Evolutionary conservation across 2,888 invertebrate species (phyloP).

Genomic region (Dryomyza anilis): DNA sequence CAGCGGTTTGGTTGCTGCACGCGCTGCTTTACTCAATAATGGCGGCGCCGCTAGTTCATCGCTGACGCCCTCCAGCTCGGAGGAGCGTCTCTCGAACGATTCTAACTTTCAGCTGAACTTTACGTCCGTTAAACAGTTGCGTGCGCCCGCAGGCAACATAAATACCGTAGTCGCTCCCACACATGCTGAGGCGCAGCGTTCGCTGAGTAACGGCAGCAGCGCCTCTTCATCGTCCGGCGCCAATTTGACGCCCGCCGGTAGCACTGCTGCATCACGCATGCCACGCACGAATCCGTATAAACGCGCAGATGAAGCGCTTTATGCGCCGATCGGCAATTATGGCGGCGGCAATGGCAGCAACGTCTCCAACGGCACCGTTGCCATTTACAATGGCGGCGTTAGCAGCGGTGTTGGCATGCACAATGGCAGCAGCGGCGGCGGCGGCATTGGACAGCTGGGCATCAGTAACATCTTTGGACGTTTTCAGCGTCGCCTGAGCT

Average conservation of each 20-base stretch:
- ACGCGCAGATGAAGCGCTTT: constrained; percentile 58
- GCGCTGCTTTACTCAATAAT: constrained; percentile 52
- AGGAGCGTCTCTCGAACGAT: constrained; percentile 58
- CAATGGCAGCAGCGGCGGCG: constrained; percentile 23
- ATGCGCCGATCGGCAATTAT: constrained; percentile 40
- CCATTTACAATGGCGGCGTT: constrained; percentile 39
- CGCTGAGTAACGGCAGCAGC: constrained; percentile 63
- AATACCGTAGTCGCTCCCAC: constrained; percentile 32
- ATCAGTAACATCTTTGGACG: constrained; percentile 40
- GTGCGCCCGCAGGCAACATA: constrained; percentile 36
- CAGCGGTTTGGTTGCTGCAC: constrained; percentile 51
- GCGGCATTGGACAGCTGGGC: constrained; percentile 24
- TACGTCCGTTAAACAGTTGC: constrained; percentile 36
- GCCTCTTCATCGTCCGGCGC: constrained; percentile 60
- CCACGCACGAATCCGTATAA: constrained; percentile 67
- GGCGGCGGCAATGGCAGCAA: constrained; percentile 35
- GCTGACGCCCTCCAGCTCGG: constrained; percentile 60
- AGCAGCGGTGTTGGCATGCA: background rate
- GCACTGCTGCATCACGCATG: constrained; percentile 57
- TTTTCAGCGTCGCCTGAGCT: constrained; percentile 67
- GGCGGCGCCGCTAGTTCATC: constrained; percentile 52
- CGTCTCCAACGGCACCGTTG: constrained; percentile 38
- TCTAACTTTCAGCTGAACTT: constrained; percentile 48
- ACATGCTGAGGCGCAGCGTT: constrained; percentile 55
- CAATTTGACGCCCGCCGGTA: constrained; percentile 37